Percentiles rank a stretch among this genome's conserved stretches.
Evolutionary conservation across 1,140 invertebrate species (phyloP).

Genomic region (Temnothorax curvispinosus): DNA sequence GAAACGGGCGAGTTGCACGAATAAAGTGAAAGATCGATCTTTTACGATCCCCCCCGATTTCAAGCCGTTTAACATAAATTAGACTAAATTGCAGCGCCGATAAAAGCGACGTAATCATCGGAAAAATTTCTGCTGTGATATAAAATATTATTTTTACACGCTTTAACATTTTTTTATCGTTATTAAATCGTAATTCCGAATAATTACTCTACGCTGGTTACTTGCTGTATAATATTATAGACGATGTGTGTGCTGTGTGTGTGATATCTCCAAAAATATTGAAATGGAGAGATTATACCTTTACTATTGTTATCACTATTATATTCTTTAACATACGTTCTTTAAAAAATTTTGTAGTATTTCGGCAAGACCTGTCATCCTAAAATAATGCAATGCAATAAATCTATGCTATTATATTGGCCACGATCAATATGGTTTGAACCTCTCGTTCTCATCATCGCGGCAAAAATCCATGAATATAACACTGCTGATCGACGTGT

Average conservation of each 20-base stretch:
- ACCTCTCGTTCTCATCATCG: conserved; percentile 24
- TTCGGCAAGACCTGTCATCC: background rate
- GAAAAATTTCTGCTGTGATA: background rate
- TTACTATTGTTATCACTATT: background rate
- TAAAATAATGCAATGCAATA: conserved; percentile 9
- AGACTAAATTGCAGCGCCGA: conserved; percentile 36
- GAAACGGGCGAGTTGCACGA: conserved; percentile 8
- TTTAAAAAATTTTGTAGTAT: background rate
- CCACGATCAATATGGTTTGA: conserved; percentile 29
- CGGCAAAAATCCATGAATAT: conserved; percentile 43
- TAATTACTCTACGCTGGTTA: background rate
- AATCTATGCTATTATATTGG: conserved; percentile 34
- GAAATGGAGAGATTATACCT: background rate
- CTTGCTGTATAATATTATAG: background rate
- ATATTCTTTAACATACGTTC: background rate
- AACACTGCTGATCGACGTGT: conserved; percentile 47
- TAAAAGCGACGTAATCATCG: conserved; percentile 32
- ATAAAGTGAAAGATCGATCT: conserved; percentile 42
- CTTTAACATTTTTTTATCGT: conserved; percentile 4
- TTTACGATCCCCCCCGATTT: conserved; percentile 33
- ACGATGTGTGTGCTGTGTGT: background rate
- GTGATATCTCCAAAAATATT: background rate
- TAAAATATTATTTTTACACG: conserved; percentile 9
- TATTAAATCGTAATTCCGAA: conserved; percentile 9
- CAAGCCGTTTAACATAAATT: conserved; percentile 51